Conservation (phyloP, 2,113 vertebrate species). For the Etia nguti region DNA sequence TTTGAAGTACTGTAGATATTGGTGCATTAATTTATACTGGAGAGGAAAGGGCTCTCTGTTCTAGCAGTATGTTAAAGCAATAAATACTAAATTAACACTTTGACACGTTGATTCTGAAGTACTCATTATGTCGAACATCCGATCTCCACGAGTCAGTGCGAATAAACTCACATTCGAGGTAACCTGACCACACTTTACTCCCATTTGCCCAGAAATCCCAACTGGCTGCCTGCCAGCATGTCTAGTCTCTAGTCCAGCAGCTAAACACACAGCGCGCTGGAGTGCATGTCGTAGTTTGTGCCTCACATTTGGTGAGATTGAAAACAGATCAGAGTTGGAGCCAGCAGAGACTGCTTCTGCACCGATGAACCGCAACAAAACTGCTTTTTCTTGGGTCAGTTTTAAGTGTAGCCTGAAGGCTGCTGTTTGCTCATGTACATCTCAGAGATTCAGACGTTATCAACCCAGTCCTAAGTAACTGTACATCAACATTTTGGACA, state of each 20-base stretch:
- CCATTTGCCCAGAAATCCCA: background rate
- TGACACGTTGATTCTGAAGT: background rate
- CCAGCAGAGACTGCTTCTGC: background rate
- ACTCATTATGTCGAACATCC: background rate
- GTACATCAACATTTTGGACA: background rate
- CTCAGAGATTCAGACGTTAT: background rate
- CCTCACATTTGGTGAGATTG: background rate
- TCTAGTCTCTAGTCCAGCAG: background rate
- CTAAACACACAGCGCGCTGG: background rate
- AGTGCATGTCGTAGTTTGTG: background rate
- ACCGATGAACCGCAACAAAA: background rate
- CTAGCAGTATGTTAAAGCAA: conserved; percentile 18
- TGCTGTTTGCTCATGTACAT: background rate
- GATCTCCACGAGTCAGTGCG: background rate
- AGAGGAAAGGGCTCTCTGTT: background rate
- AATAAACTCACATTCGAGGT: background rate
- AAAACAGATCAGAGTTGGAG: background rate
- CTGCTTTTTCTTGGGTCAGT: background rate
- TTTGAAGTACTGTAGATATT: conserved; percentile 35
- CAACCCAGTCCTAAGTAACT: background rate
- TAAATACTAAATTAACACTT: background rate
- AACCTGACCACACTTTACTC: background rate
- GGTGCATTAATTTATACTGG: conserved; percentile 25
- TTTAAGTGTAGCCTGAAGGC: background rate
- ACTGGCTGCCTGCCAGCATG: background rate